phyloP scores from a whole-genome alignment of 1,140 invertebrate genomes.

The Eupeodes corollae region DNA sequence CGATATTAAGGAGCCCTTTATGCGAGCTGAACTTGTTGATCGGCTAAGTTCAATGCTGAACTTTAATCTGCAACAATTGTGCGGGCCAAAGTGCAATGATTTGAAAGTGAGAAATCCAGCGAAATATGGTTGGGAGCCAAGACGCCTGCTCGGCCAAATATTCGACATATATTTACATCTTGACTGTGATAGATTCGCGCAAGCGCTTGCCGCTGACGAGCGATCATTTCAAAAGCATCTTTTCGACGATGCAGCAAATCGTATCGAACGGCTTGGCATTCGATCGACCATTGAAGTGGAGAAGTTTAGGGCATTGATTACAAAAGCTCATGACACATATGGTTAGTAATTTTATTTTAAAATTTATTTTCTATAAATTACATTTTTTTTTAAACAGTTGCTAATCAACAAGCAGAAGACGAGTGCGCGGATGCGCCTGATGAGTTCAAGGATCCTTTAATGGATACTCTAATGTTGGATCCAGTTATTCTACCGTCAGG shows the following conservation, averaged over 20 bases:
- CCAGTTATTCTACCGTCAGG: slow-evolving; percentile 90
- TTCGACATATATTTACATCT: slow-evolving; percentile 96
- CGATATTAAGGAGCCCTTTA: slow-evolving; percentile 88
- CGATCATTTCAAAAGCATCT: slow-evolving; percentile 86
- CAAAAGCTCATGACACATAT: slow-evolving; percentile 64
- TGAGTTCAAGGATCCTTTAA: slow-evolving; percentile 92
- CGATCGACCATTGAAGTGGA: slow-evolving; percentile 75
- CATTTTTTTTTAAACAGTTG: slow-evolving; percentile 39
- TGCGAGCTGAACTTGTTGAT: slow-evolving; percentile 82
- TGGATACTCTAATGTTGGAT: slow-evolving; percentile 96
- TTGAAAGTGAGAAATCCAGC: slow-evolving; percentile 91
- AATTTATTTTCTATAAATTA: slow-evolving; percentile 1
- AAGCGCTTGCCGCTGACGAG: slow-evolving; percentile 83
- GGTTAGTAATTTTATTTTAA: slow-evolving; percentile 26
- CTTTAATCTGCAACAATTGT: slow-evolving; percentile 93
- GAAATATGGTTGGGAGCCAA: slow-evolving; percentile 94
- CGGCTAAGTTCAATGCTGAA: slow-evolving; percentile 95
- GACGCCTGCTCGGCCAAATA: slow-evolving; percentile 76
- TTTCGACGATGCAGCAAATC: slow-evolving; percentile 76
- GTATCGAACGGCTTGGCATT: slow-evolving; percentile 69
- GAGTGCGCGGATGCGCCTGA: slow-evolving; percentile 94
- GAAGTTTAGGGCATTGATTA: slow-evolving; percentile 66
- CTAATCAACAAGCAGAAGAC: slow-evolving; percentile 76
- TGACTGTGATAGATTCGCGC: slow-evolving; percentile 81
- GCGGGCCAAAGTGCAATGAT: slow-evolving; percentile 94